Percentiles rank a stretch among this genome's conserved stretches.
These are phyloP conservation scores for Parnassius glacialis DNA, from an alignment of 2,888 invertebrate species.

Conservation along the genomic window DNA sequence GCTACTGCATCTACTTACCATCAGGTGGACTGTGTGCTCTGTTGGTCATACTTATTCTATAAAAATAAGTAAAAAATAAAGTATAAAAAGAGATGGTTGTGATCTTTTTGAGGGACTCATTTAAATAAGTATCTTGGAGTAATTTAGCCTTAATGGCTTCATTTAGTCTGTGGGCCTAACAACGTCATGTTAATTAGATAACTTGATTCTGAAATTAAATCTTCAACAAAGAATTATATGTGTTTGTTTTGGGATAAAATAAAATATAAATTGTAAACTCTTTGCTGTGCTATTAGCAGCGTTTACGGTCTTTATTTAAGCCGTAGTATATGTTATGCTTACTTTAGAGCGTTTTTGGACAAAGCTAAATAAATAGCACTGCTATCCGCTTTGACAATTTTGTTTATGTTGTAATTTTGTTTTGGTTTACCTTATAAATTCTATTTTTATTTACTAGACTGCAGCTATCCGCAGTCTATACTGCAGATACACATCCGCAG, in stretches of 20 bases:
- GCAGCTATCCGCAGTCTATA: too few species aligned
- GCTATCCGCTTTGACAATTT: slow-evolving; percentile 22
- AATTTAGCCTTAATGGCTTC: slow-evolving; percentile 52
- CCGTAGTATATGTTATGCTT: slow-evolving; percentile 25
- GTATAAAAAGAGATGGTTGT: slow-evolving; percentile 24
- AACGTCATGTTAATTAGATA: slow-evolving; percentile 60
- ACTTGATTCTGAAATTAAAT: slow-evolving; percentile 55
- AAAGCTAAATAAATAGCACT: slow-evolving; percentile 24
- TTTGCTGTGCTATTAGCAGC: slow-evolving; percentile 21
- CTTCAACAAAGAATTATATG: slow-evolving; percentile 41
- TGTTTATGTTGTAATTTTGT: slow-evolving; percentile 20
- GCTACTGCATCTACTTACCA: too few species aligned
- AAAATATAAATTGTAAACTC: slow-evolving; percentile 21
- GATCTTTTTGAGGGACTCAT: slow-evolving; percentile 37
- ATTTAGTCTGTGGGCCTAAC: slow-evolving; percentile 49
- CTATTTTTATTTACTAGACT: too few species aligned
- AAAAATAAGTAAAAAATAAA: not conserved
- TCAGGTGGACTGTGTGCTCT: too few species aligned
- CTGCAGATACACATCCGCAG: too few species aligned
- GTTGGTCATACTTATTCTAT: too few species aligned
- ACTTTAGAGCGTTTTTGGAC: slow-evolving; percentile 20
- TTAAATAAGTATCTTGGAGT: slow-evolving; percentile 51
- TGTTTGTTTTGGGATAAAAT: slow-evolving; percentile 15
- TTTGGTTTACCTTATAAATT: not conserved
- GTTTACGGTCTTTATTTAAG: slow-evolving; percentile 23